A percentile compares a stretch with the other conserved stretches of the same genome.
Conservation (phyloP, 2,113 vertebrate species). For the Chloropsis cyanopogon region DNA sequence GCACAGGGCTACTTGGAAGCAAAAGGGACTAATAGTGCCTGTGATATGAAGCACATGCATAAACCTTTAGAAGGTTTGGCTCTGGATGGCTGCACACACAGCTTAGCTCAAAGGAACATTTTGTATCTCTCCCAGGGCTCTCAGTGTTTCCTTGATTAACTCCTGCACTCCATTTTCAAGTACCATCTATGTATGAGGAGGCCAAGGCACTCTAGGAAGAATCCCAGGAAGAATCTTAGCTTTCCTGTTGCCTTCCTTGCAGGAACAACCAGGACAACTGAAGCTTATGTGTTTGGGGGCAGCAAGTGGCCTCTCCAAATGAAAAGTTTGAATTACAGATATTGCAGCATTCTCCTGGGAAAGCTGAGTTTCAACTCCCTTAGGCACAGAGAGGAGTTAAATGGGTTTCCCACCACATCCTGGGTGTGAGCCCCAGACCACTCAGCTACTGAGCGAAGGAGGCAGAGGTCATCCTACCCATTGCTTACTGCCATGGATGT, state of each 20-base stretch:
- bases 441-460: not conserved
- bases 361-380: not conserved
- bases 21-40: not conserved
- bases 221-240: not conserved
- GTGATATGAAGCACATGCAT: not conserved
- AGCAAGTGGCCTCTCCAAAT: not conserved
- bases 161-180: not conserved
- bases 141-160: not conserved
- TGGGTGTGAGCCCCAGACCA: not conserved
- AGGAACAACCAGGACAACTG: not conserved
- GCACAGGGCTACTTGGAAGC: not conserved
- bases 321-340: not conserved
- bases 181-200: not conserved
- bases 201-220: not conserved
- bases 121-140: not conserved
- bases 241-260: not conserved
- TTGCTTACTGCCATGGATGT: not conserved
- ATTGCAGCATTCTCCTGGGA: not conserved
- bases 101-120: not conserved
- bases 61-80: not conserved
- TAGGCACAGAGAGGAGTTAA: not conserved
- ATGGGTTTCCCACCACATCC: not conserved
- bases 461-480: not conserved
- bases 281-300: not conserved
- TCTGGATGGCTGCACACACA: not conserved